Evolutionary conservation across 1,140 invertebrate genomes (phyloP).

Genomic region (Phocides pigmalion): DNA sequence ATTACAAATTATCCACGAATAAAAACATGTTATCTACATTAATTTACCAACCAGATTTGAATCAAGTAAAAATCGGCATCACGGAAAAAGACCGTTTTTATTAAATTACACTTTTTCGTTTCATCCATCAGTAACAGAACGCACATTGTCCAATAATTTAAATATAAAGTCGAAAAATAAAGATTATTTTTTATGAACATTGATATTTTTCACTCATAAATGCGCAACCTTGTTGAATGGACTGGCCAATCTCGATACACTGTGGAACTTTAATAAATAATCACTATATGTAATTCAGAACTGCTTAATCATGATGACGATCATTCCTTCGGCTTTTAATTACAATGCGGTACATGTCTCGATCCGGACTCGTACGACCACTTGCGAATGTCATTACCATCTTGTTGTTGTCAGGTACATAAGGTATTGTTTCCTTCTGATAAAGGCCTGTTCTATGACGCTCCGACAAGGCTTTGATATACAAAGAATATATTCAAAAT

Average conservation of each 20-base stretch:
- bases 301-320: constrained; percentile 19
- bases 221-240: not conserved
- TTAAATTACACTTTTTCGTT: not conserved
- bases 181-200: too few relatives aligned
- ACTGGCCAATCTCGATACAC: not conserved
- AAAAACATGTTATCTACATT: not conserved
- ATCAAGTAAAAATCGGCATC: not conserved
- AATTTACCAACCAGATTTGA: not conserved
- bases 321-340: not conserved
- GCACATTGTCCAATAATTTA: not conserved
- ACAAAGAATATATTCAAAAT: too few relatives aligned
- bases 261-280: not conserved
- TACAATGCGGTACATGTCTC: constrained; percentile 5
- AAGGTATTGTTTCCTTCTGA: constrained; percentile 2
- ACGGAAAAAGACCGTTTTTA: not conserved
- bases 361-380: constrained; percentile 4
- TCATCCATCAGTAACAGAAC: not conserved
- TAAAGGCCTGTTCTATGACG: not conserved
- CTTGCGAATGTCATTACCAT: constrained; percentile 18
- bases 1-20: not conserved
- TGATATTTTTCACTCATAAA: too few relatives aligned
- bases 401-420: not conserved
- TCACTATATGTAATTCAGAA: not conserved
- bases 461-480: too few relatives aligned
- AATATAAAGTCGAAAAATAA: not conserved